phyloP scores from a whole-genome alignment of 1,140 invertebrate species.

The Pentalonia nigronervosa region DNA sequence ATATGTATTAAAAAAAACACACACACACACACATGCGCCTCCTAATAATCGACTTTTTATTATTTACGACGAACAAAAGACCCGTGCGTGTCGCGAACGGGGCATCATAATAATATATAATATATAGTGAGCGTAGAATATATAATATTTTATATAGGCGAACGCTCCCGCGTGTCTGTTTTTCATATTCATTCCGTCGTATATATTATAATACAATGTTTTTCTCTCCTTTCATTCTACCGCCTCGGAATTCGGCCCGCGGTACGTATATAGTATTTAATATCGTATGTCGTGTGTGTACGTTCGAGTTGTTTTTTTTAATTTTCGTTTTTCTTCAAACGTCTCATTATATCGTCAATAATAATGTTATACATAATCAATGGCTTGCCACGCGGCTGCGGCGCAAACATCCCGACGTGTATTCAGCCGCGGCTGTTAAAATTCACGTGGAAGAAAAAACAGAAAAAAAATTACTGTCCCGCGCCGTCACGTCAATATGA shows the following conservation, averaged over 20 bases:
- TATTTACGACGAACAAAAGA: slow-evolving; percentile 22
- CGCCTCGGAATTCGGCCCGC: neutral
- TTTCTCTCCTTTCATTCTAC: neutral
- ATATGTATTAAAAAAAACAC: neutral
- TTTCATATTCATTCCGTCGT: neutral
- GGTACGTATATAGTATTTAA: neutral
- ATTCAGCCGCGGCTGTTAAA: neutral
- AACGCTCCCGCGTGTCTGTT: neutral
- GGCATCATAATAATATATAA: neutral
- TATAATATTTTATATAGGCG: neutral
- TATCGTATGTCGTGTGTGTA: neutral
- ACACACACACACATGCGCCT: neutral
- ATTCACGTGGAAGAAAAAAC: neutral
- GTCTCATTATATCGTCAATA: neutral
- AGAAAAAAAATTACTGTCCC: neutral
- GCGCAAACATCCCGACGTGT: neutral
- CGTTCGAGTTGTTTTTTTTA: neutral
- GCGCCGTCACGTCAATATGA: neutral
- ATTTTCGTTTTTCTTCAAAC: neutral
- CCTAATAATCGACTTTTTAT: slow-evolving; percentile 15
- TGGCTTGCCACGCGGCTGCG: neutral
- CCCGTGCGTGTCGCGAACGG: slow-evolving; percentile 39
- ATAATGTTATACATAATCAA: neutral
- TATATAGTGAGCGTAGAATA: neutral
- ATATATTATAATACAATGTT: neutral